phyloP scores from a whole-genome alignment of 2,113 vertebrate species.

The Sturnira hondurensis region DNA sequence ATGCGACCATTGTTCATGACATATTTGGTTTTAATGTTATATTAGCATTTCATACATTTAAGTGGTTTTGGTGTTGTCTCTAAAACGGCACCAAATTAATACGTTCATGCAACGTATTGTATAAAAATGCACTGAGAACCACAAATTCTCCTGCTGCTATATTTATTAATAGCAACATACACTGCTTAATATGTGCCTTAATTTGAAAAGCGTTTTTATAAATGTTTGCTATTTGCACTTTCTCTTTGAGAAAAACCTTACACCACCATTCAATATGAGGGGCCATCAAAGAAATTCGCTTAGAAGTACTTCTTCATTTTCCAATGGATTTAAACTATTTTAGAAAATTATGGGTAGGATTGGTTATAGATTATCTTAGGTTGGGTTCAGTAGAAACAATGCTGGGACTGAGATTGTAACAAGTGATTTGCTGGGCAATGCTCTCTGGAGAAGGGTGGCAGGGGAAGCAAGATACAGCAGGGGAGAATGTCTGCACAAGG shows the following conservation, averaged over 20 bases:
- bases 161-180: slow-evolving; percentile 56
- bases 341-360: slow-evolving; percentile 36
- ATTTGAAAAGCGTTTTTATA: slow-evolving; percentile 58
- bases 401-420: not conserved
- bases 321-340: slow-evolving; percentile 29
- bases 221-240: slow-evolving; percentile 49
- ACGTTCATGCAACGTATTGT: not conserved
- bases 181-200: slow-evolving; percentile 59
- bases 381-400: not conserved
- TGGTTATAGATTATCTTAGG: slow-evolving; percentile 12
- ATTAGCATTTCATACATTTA: slow-evolving; percentile 43
- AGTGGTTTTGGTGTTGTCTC: slow-evolving; percentile 56
- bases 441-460: not conserved
- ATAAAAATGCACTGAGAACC: slow-evolving; percentile 52
- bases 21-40: slow-evolving; percentile 49
- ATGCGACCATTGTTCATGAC: not conserved
- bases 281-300: slow-evolving; percentile 54
- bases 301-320: slow-evolving; percentile 50
- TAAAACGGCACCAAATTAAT: slow-evolving; percentile 71
- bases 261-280: slow-evolving; percentile 31
- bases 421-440: not conserved
- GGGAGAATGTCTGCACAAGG: not conserved
- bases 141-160: slow-evolving; percentile 11
- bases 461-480: not conserved
- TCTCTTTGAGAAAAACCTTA: slow-evolving; percentile 43